A percentile compares a stretch with the other conserved stretches of the same genome.
phyloP scores from a whole-genome alignment of 2,797 vertebrate genomes.

The Sparidentex hasta region DNA sequence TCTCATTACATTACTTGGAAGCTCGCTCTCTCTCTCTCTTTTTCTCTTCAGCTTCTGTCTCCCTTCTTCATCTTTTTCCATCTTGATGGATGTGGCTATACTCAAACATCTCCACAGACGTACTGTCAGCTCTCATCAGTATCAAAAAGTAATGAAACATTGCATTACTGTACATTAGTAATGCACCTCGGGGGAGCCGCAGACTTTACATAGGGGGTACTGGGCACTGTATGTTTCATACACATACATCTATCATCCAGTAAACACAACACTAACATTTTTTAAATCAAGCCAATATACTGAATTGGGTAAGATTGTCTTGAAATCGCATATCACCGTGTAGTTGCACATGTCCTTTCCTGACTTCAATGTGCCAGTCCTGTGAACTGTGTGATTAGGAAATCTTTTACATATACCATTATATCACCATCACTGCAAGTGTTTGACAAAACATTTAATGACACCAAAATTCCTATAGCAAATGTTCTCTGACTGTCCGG shows the following conservation, averaged over 20 bases:
- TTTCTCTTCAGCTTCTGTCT: conserved; percentile 33
- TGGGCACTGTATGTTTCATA: conserved; percentile 12
- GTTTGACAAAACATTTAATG: not conserved
- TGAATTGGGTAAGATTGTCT: conserved; percentile 1
- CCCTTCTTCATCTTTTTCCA: conserved; percentile 45
- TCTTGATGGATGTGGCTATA: conserved; percentile 65
- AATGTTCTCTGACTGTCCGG: not conserved
- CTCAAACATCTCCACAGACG: conserved; percentile 72
- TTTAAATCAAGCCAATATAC: not conserved
- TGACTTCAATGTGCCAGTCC: conserved; percentile 3
- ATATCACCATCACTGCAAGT: not conserved
- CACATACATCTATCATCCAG: not conserved
- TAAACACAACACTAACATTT: not conserved
- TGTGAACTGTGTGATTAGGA: conserved; percentile 3
- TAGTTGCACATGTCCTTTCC: conserved; percentile 7
- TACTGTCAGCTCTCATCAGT: conserved; percentile 70
- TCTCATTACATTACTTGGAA: conserved; percentile 55
- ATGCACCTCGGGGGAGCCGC: conserved; percentile 45
- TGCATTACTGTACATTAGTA: conserved; percentile 62
- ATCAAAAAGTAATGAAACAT: conserved; percentile 76
- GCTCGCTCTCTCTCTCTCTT: conserved; percentile 27
- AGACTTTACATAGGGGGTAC: conserved; percentile 28
- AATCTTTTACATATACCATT: not conserved
- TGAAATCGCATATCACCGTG: not conserved
- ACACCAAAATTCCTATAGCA: not conserved